These are phyloP conservation scores for Silurus lanzhouensis DNA, from an alignment of 2,797 vertebrate genomes.

Conservation along the genomic window DNA sequence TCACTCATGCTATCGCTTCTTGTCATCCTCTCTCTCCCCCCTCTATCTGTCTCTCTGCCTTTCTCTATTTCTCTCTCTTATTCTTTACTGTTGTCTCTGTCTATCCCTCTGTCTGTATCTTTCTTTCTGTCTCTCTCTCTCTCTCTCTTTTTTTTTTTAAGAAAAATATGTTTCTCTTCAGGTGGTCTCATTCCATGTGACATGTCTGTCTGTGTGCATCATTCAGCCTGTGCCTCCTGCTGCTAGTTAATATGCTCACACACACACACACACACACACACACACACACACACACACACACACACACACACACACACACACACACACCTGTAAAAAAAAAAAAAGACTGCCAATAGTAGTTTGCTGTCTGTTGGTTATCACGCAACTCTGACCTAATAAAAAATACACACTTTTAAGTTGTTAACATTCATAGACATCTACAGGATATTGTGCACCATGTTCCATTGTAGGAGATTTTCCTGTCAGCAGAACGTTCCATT, in stretches of 20 bases:
- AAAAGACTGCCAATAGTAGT: neutral
- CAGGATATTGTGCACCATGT: too few relatives aligned
- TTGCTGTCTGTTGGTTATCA: neutral
- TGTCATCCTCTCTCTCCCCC: neutral
- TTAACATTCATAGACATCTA: too few relatives aligned
- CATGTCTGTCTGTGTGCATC: slow-evolving; percentile 74
- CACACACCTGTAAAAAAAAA: slow-evolving; percentile 13
- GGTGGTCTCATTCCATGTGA: slow-evolving; percentile 70
- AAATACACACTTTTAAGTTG: neutral
- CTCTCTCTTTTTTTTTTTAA: neutral
- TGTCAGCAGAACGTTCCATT: too few relatives aligned
- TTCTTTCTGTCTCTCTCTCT: neutral
- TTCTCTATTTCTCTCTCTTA: neutral
- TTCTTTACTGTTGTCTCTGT: neutral
- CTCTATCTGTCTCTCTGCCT: neutral
- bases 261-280: neutral
- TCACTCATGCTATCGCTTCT: neutral
- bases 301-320: neutral
- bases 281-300: neutral
- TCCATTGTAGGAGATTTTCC: too few relatives aligned
- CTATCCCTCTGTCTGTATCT: neutral
- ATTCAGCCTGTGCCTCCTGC: slow-evolving; percentile 42
- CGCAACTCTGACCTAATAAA: neutral
- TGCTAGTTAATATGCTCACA: neutral
- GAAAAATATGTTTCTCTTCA: slow-evolving; percentile 35